Conservation (phyloP, 2,888 invertebrate species). For the Meiosimyza decipiens region DNA sequence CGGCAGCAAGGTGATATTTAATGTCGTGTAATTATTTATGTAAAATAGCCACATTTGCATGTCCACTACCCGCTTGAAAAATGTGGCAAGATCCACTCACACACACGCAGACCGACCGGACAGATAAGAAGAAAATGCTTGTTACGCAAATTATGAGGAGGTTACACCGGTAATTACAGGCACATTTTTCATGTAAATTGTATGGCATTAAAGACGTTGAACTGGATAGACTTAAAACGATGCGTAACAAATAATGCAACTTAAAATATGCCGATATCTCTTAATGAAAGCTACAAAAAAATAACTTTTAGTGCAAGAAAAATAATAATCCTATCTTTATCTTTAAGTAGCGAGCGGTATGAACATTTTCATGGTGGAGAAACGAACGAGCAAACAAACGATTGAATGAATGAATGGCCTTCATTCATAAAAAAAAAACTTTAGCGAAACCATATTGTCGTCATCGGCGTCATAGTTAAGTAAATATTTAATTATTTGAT, state of each 20-base stretch:
- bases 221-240: too few species aligned
- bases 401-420: conserved; percentile 29
- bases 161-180: conserved; percentile 22
- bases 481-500: conserved; percentile 37
- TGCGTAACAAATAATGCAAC: conserved; percentile 1
- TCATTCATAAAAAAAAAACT: conserved; percentile 15
- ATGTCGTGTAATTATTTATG: conserved; percentile 32
- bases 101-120: too few species aligned
- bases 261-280: background rate
- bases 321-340: too few species aligned
- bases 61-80: background rate
- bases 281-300: background rate
- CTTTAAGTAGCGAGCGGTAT: too few species aligned
- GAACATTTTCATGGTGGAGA: too few species aligned
- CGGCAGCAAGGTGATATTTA: conserved; percentile 16
- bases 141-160: conserved; percentile 24
- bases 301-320: too few species aligned
- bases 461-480: conserved; percentile 3
- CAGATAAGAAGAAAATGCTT: conserved; percentile 1
- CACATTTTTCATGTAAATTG: conserved; percentile 18
- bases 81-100: too few species aligned
- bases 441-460: conserved; percentile 2
- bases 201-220: background rate
- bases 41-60: conserved; percentile 28
- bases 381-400: background rate